Conservation (phyloP, 2,113 vertebrate species). For the Helogale parvula region DNA sequence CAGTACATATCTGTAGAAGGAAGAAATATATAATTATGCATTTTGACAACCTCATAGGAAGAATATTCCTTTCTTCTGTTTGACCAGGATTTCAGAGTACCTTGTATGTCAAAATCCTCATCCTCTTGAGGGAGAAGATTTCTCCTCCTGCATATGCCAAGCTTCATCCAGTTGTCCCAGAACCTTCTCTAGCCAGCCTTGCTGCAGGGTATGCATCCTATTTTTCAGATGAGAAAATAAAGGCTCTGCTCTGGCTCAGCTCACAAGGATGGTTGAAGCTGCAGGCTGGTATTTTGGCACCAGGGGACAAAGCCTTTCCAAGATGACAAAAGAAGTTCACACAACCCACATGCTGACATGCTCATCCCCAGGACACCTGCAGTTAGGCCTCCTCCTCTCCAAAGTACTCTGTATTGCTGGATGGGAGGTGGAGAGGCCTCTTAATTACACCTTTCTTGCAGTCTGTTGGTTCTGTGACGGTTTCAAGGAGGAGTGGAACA, state of each 20-base stretch:
- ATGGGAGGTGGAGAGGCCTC: constrained; percentile 13
- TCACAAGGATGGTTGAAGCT: background rate
- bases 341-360: background rate
- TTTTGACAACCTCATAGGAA: background rate
- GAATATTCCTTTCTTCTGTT: background rate
- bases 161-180: background rate
- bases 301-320: background rate
- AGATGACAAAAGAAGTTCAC: background rate
- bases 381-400: background rate
- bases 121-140: background rate
- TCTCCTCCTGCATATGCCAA: background rate
- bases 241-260: background rate
- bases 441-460: constrained; percentile 60
- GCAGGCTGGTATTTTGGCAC: background rate
- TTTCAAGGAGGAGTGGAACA: constrained; percentile 8
- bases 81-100: background rate
- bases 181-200: background rate
- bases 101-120: background rate
- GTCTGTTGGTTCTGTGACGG: constrained; percentile 28
- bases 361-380: constrained; percentile 25
- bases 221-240: background rate
- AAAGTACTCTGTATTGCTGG: background rate
- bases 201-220: background rate
- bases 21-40: background rate
- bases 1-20: background rate